Percentiles rank a stretch among this genome's conserved stretches.
Conservation (phyloP, 1,140 invertebrate species). For the Geopemphigus sp. region DNA sequence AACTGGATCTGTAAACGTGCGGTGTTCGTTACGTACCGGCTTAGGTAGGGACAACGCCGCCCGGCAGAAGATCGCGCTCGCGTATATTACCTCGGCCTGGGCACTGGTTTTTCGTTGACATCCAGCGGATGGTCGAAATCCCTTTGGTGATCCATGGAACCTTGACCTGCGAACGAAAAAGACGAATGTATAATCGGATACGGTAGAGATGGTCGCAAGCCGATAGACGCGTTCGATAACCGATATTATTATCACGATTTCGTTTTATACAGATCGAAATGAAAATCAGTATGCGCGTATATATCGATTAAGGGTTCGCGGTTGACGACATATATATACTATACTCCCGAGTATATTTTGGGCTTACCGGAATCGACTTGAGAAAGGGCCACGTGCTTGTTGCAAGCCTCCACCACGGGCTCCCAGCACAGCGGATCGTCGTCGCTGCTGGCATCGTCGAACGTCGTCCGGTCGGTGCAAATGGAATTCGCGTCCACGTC, state of each 20-base stretch:
- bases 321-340: too few species aligned
- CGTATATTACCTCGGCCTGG: conserved; percentile 50
- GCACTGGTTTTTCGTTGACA: conserved; percentile 44
- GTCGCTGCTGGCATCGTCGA: conserved; percentile 32
- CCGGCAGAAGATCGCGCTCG: too few species aligned
- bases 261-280: too few species aligned
- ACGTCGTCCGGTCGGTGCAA: background rate
- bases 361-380: conserved; percentile 48
- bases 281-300: too few species aligned
- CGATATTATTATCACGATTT: too few species aligned
- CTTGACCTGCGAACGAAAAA: background rate
- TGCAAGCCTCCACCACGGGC: conserved; percentile 48
- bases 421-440: conserved; percentile 34
- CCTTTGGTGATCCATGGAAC: conserved; percentile 26
- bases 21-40: too few species aligned
- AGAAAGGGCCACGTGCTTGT: conserved; percentile 41
- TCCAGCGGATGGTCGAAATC: conserved; percentile 27
- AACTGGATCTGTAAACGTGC: conserved; percentile 9
- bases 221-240: too few species aligned
- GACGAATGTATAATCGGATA: background rate
- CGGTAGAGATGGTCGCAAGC: too few species aligned
- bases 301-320: too few species aligned
- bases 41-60: too few species aligned
- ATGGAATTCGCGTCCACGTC: background rate
- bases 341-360: too few species aligned